Percentiles rank a stretch among this genome's conserved stretches.
Conservation (phyloP, 2,113 vertebrate genomes). For the Rhinogobius similis region DNA sequence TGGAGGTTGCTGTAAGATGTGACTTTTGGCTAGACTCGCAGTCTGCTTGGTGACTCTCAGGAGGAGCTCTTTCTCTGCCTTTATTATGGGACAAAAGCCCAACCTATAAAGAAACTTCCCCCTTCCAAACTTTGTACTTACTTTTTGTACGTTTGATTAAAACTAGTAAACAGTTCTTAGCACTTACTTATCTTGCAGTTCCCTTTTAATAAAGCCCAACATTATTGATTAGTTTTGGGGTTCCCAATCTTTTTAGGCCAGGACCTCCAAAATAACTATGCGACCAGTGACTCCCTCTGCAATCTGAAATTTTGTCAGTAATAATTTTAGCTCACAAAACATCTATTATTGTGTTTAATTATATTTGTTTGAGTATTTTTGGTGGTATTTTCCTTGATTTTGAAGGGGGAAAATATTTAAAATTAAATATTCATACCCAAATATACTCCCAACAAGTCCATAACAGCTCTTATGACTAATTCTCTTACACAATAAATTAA, state of each 20-base stretch:
- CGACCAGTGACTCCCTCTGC: too few species aligned
- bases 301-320: too few species aligned
- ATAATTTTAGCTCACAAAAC: too few species aligned
- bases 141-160: not conserved
- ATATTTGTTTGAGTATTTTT: too few species aligned
- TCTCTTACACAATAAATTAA: slow-evolving; percentile 10
- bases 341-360: too few species aligned
- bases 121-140: not conserved
- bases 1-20: slow-evolving; percentile 48
- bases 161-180: not conserved
- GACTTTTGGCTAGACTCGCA: slow-evolving; percentile 59
- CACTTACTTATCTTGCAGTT: not conserved
- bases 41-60: slow-evolving; percentile 39
- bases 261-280: too few species aligned
- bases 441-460: too few species aligned
- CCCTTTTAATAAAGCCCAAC: not conserved
- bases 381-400: too few species aligned
- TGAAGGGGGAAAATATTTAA: too few species aligned
- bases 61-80: slow-evolving; percentile 35
- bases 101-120: not conserved
- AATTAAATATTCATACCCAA: too few species aligned
- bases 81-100: slow-evolving; percentile 32
- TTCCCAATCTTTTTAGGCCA: too few species aligned
- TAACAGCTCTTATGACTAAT: not conserved
- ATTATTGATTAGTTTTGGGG: not conserved